Base-by-base conservation (phyloP, 2,888 invertebrate species). In the Coelogynopora nodosa region DNA sequence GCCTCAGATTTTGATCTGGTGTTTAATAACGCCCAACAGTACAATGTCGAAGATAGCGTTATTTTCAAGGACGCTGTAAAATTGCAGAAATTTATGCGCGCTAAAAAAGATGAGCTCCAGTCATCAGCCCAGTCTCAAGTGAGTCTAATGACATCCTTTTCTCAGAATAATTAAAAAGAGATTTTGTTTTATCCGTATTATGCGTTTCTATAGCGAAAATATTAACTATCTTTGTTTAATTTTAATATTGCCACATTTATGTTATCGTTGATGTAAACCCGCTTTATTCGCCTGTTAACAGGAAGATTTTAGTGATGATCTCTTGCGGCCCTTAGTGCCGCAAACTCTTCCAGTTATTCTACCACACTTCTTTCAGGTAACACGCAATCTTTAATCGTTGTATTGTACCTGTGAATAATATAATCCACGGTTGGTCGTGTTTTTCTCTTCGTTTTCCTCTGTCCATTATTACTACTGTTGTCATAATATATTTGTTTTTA, bases 21-120 rank as follows among this genome's bases (percentile, higher is more conserved):
- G 95, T 96, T 98, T 92, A 96, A 97, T 91, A 99, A 99, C 92
- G 98, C 98, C 13, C 96, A 95, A 91, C 94, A 95, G 90, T 97
- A 96, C 91, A 96, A 96, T 92, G 93, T 95, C 81, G 94, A 95
- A 84, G 94, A 95, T 67, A 95, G 96, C 74, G 94, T 94, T 89
- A 93, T 96, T 18, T 96, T 95, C 91, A 95, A 95, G 92, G 94
- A 96, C 91, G 96, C 97, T 82, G 94, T 95, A 0, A 95, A 95
- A 90, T 93, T 97, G 90, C 95, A 96, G 89, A 95, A 95, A 93
- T 93, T 90, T 81, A 95, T 96, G 94, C 95, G 95, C 90, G 94
- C 94, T 86, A 95, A 95, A 90, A 94, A 95, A 26, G 94, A 94
- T 90, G 95, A 95, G 89, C 90, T 95, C 30, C 88, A 95, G 94